Evolutionary conservation across 2,888 invertebrate genomes (phyloP).

Genomic region (Nudaria mundana): DNA sequence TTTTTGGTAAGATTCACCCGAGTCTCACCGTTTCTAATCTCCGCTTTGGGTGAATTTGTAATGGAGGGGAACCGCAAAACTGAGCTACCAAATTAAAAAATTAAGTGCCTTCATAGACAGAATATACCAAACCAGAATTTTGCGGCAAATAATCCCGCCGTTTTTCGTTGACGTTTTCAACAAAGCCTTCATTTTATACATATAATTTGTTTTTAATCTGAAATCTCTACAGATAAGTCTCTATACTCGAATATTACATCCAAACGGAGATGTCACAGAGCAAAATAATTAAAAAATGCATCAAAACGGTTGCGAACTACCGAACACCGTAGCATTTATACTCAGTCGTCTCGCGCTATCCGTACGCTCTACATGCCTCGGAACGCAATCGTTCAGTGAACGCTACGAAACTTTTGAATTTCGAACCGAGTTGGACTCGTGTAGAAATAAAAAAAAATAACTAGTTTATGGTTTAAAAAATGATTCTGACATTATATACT

Average conservation of each 20-base stretch:
- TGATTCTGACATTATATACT: not conserved
- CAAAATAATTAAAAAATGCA: conserved; percentile 20
- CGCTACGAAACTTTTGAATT: conserved; percentile 20
- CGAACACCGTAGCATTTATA: conserved; percentile 2
- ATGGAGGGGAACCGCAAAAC: too few relatives aligned
- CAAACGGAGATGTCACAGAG: conserved; percentile 6
- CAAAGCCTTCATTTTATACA: too few relatives aligned
- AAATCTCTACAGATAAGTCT: too few relatives aligned
- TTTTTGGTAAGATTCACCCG: too few relatives aligned
- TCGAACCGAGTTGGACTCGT: conserved; percentile 7
- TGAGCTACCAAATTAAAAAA: too few relatives aligned
- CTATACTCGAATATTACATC: conserved; percentile 10
- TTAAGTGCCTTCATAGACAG: too few relatives aligned
- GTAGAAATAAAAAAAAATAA: not conserved
- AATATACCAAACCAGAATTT: too few relatives aligned
- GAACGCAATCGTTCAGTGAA: conserved; percentile 8
- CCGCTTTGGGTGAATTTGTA: too few relatives aligned
- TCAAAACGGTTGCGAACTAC: conserved; percentile 21
- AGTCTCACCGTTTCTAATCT: too few relatives aligned
- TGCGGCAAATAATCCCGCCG: too few relatives aligned
- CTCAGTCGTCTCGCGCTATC: conserved; percentile 26
- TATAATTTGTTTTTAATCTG: too few relatives aligned
- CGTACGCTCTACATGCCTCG: conserved; percentile 28
- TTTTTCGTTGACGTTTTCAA: too few relatives aligned
- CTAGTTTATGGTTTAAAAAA: not conserved